phyloP scores from a whole-genome alignment of 2,797 vertebrate genomes.

The Acipenser oxyrinchus region DNA sequence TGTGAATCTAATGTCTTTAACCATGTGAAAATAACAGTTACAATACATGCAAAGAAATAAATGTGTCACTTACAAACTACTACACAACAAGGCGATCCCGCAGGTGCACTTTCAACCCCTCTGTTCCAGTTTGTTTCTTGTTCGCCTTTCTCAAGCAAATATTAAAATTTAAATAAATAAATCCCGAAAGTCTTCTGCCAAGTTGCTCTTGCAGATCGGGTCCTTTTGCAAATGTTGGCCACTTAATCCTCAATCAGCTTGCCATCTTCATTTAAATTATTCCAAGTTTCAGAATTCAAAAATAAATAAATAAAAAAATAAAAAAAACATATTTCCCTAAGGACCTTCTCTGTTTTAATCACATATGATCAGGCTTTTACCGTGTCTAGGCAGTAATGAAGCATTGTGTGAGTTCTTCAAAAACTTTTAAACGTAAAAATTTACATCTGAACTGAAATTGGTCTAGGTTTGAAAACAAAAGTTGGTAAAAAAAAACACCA shows the following conservation, averaged over 20 bases:
- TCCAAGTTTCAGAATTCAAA: background rate
- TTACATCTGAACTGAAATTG: no score
- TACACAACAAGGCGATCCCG: conserved; percentile 10
- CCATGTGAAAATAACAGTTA: no score
- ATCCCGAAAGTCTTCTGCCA: conserved; percentile 7
- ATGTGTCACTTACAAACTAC: conserved; percentile 16
- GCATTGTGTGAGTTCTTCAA: no score
- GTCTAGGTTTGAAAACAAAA: background rate
- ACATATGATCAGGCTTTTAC: background rate
- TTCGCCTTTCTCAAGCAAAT: background rate
- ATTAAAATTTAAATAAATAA: background rate
- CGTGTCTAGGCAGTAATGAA: no score
- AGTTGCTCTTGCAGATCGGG: conserved; percentile 11
- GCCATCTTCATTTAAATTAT: conserved; percentile 3
- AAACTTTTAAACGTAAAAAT: no score
- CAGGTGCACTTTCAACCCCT: background rate
- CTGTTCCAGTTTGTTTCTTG: background rate
- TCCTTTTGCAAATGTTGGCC: conserved; percentile 7
- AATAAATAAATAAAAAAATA: background rate
- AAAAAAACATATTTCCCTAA: no score
- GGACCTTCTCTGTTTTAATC: background rate
- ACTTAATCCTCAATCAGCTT: conserved; percentile 13
- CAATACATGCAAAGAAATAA: background rate
- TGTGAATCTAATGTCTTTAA: no score
- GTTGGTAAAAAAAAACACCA: background rate